Conservation (phyloP, 2,113 vertebrate species). For the Anoplopoma fimbria region DNA sequence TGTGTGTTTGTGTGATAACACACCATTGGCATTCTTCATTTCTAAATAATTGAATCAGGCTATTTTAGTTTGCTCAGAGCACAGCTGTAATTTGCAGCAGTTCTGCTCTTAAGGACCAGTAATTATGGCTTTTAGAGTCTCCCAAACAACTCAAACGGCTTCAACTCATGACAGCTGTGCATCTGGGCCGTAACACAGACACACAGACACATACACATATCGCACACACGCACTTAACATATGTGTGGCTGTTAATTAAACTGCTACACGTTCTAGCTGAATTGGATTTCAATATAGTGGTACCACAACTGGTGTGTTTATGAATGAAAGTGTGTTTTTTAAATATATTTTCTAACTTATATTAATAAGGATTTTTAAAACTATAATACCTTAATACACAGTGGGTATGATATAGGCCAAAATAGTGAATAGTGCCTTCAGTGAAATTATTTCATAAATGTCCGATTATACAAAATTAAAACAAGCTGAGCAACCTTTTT, state of each 20-base stretch:
- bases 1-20: constrained; percentile 52
- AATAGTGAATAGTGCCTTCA: not conserved
- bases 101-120: constrained; percentile 70
- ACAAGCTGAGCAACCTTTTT: not conserved
- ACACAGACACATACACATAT: not conserved
- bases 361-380: not conserved
- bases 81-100: constrained; percentile 77
- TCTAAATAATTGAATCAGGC: constrained; percentile 79
- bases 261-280: constrained; percentile 20
- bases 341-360: not conserved
- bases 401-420: not conserved
- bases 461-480: not conserved
- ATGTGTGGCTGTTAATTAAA: constrained; percentile 46
- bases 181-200: constrained; percentile 38
- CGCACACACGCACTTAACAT: not conserved
- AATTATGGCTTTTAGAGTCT: constrained; percentile 77
- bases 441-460: not conserved
- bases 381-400: not conserved
- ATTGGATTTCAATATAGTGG: constrained; percentile 8
- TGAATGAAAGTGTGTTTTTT: not conserved
- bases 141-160: constrained; percentile 66
- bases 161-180: constrained; percentile 69
- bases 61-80: constrained; percentile 74
- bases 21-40: constrained; percentile 71
- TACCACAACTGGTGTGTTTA: not conserved